Evolutionary conservation across 1,140 invertebrate species (phyloP), one percentile per base, ranked within the genome.

Genomic region (Tetramorium simillimum): DNA sequence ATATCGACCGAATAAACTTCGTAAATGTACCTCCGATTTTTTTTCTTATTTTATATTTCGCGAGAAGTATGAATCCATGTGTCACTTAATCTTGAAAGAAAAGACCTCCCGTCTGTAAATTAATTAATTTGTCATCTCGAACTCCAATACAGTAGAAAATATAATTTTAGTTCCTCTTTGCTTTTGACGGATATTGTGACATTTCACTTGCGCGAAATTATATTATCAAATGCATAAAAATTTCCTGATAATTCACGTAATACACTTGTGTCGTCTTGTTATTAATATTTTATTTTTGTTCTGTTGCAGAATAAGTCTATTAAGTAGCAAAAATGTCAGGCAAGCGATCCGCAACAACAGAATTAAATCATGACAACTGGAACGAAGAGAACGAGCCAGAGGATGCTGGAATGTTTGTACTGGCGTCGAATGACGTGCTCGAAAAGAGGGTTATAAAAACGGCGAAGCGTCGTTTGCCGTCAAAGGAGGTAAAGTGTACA

Each of bases 301-400:
- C 51, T 14, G 9, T 81, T 40, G 10, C 49, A 53, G 9, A 21
- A 14, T 21, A 60, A 75, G n/a, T 18, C 7, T 7, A n/a, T 7
- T 21, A 43, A 70, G 24, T 53, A 37, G 16, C 43, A 88, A 85
- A 72, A 58, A 98, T 98, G 98, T 96, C 97, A 89, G 93, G 92
- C 51, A 99, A 99, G 95, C 95, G 98, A 87, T 94, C 94, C 89
- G 98, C 98, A 58, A 96, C 96, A 16, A 96, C 95, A 51, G 97
- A 99, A 81, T 95, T 99, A 81, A 99, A 97, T 93, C 97, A 98
- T 92, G 97, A 98, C n/a, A 99, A 99, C 94, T 99, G 98, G 98
- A 97, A 99, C 93, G 94, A 97, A 40, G 98, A 98, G 88, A 97
- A 98, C n/a, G 96, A 96, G 90, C 96, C 96, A 53, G 98, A 98